Evolutionary conservation across 2,888 invertebrate genomes (phyloP), one percentile per base, ranked within the genome.

Genomic region (Zonitis immaculata): DNA sequence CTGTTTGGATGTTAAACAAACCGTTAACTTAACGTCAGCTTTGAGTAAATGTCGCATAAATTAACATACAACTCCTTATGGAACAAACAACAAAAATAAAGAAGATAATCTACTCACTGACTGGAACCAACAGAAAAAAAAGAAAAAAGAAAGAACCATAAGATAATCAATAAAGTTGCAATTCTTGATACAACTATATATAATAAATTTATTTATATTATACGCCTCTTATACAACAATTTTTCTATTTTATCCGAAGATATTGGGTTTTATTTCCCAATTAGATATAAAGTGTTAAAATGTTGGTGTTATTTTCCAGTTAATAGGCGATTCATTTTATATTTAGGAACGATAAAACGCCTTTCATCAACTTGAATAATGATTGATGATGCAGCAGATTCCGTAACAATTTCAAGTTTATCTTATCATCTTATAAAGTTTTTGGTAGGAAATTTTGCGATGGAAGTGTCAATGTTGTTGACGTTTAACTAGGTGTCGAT

Each of bases 381-480:
- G 48, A 42, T 42, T 20, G 25, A 46, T 47, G 47, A 47, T 47
- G 35, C 42, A 28, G 16, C 25, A n/a, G 16, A 9, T 27, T 26
- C 7, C 26, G 18, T 5, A 22, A 39, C 42, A 8, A 11, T n/a
- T 25, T 35, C 22, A 48, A n/a, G n/a, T n/a, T 42, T 39, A 6
- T 25, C 48, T 48, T 48, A 30, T 27, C 42, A 16, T 25, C 32
- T 12, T 22, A 35, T 27, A 22, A 14, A 47, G n/a, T n/a, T n/a
- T n/a, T 44, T 25, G 44, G 22, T 16, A 14, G 44, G 18, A 27
- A 44, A 32, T 14, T 22, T 11, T 14, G n/a, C 44, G 44, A 22
- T 14, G 8, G 26, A 27, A 1, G 3, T n/a, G 22, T n/a, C n/a
- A n/a, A n/a, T 35, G 32, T 16, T 20, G 14, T 30, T 28, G 18